phyloP scores from a whole-genome alignment of 2,797 vertebrate species.

The Tamandua tetradactyla region DNA sequence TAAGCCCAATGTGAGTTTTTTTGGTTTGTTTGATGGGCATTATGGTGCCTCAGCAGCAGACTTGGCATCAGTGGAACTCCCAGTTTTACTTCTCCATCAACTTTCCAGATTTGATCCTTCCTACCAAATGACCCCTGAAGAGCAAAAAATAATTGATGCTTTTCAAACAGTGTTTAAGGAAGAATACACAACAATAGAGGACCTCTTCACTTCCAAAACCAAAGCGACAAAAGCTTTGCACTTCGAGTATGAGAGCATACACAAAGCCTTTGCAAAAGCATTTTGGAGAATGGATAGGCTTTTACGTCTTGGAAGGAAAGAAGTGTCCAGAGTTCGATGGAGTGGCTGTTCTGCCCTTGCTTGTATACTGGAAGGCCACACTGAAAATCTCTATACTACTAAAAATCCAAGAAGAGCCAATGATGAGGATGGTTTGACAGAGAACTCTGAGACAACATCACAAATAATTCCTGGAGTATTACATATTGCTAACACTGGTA shows the following conservation, averaged over 20 bases:
- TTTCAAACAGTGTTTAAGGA: slow-evolving; percentile 80
- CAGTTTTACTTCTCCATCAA: slow-evolving; percentile 82
- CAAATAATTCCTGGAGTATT: slow-evolving; percentile 71
- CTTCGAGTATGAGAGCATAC: slow-evolving; percentile 67
- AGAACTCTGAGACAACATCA: neutral
- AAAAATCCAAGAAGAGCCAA: neutral
- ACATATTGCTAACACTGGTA: slow-evolving; percentile 82
- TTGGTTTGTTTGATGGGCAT: slow-evolving; percentile 82
- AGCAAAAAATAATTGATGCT: slow-evolving; percentile 77
- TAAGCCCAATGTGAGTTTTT: slow-evolving; percentile 80
- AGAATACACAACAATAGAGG: slow-evolving; percentile 75
- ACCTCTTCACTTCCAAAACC: slow-evolving; percentile 59
- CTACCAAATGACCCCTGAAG: slow-evolving; percentile 73
- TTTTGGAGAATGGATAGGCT: slow-evolving; percentile 86
- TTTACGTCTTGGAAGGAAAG: slow-evolving; percentile 81
- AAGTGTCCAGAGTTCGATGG: slow-evolving; percentile 82
- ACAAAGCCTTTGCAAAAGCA: slow-evolving; percentile 81
- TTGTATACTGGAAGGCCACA: slow-evolving; percentile 80
- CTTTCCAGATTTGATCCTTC: slow-evolving; percentile 79
- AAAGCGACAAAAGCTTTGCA: neutral
- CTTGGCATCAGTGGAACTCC: slow-evolving; percentile 80
- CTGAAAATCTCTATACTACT: neutral
- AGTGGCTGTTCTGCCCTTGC: slow-evolving; percentile 82
- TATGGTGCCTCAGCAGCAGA: slow-evolving; percentile 76
- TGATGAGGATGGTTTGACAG: accelerated